These are phyloP conservation scores for Melanerpes formicivorus DNA, from an alignment of 2,113 vertebrate species.

Conservation along the genomic window DNA sequence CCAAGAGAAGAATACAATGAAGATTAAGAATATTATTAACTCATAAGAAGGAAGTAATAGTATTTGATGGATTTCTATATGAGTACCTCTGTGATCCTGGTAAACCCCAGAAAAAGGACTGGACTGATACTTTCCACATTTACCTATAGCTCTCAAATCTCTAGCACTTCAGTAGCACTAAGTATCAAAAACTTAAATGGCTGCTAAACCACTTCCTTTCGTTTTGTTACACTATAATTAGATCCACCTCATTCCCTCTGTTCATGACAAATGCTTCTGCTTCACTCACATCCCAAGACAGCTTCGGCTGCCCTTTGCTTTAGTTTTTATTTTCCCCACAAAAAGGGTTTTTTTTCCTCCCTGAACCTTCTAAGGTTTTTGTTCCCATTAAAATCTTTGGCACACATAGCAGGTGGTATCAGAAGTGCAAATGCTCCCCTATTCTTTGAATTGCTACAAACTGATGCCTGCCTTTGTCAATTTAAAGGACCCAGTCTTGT, in stretches of 20 bases:
- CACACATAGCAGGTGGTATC: not conserved
- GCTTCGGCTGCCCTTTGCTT: not conserved
- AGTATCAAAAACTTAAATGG: not conserved
- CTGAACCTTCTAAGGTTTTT: not conserved
- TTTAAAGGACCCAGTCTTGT: slow-evolving; percentile 42
- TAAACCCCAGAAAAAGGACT: not conserved
- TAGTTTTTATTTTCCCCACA: too few species aligned
- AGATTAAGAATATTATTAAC: slow-evolving; percentile 44
- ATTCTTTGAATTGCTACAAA: slow-evolving; percentile 44
- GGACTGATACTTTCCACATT: not conserved
- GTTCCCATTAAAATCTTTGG: not conserved
- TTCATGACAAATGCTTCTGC: not conserved
- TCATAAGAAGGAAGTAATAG: not conserved
- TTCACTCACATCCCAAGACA: not conserved
- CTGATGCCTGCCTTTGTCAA: slow-evolving; percentile 30
- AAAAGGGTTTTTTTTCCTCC: not conserved
- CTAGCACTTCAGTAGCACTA: not conserved
- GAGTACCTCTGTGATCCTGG: not conserved
- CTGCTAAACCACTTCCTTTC: not conserved
- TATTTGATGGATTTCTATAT: not conserved
- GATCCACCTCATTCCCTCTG: not conserved
- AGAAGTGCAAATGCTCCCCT: slow-evolving; percentile 4
- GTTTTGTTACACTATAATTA: not conserved
- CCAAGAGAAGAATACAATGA: slow-evolving; percentile 52
- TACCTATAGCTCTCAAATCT: not conserved